Evolutionary conservation across 2,113 vertebrate species (phyloP).

Genomic region (Anguilla japonica): DNA sequence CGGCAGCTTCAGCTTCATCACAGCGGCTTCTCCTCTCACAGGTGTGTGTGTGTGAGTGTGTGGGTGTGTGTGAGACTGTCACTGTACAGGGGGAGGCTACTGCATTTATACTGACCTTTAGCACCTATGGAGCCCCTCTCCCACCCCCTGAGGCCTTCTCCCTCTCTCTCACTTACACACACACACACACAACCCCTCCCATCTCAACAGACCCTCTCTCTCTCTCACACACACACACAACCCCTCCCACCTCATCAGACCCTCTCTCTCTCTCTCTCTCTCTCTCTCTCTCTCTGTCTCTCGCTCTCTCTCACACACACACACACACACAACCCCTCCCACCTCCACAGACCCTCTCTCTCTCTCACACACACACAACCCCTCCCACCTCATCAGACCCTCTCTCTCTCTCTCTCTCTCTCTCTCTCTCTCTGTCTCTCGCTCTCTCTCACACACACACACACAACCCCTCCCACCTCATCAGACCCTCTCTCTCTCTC

Average conservation of each 20-base stretch:
- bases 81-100: background rate
- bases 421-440: slow-evolving; percentile 26
- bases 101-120: slow-evolving; percentile 80
- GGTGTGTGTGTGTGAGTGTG: slow-evolving; percentile 5
- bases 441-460: background rate
- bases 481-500: slow-evolving; percentile 6
- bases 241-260: slow-evolving; percentile 52
- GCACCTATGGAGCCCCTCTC: slow-evolving; percentile 50
- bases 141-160: too few species aligned
- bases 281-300: too few species aligned
- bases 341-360: background rate
- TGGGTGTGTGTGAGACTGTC: background rate
- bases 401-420: slow-evolving; percentile 13
- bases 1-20: slow-evolving; percentile 73
- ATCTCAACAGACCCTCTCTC: background rate
- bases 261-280: background rate
- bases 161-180: slow-evolving; percentile 18
- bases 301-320: slow-evolving; percentile 7
- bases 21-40: slow-evolving; percentile 36
- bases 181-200: background rate
- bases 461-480: slow-evolving; percentile 48
- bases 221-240: background rate
- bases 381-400: too few species aligned
- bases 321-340: too few species aligned
- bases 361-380: slow-evolving; percentile 17